Conservation (phyloP, 2,797 vertebrate species). For the Cetoscarus ocellatus region DNA sequence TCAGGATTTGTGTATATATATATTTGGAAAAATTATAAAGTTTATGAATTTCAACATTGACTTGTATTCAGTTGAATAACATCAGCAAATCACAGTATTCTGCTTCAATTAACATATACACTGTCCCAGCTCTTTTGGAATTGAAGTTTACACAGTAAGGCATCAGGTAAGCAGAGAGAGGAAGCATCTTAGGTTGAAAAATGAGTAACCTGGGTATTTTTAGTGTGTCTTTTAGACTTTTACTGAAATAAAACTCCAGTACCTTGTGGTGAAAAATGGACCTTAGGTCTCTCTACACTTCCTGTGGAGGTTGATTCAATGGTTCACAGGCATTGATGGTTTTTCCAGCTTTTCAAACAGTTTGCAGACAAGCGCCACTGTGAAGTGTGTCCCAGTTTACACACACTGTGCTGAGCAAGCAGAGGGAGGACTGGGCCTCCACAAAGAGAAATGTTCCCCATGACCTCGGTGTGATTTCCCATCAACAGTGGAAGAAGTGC, state of each 20-base stretch:
- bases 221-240: not conserved
- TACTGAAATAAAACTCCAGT: slow-evolving; percentile 13
- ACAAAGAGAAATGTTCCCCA: slow-evolving; percentile 41
- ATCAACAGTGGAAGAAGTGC: not conserved
- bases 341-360: slow-evolving; percentile 76
- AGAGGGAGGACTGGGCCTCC: slow-evolving; percentile 33
- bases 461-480: slow-evolving; percentile 31
- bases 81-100: too few species aligned
- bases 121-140: too few species aligned
- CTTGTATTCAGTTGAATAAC: too few species aligned
- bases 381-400: slow-evolving; percentile 69
- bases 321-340: slow-evolving; percentile 63
- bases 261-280: slow-evolving; percentile 55
- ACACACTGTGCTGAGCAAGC: slow-evolving; percentile 47
- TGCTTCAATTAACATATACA: too few species aligned
- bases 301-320: slow-evolving; percentile 49
- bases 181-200: not conserved
- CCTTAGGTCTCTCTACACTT: slow-evolving; percentile 51
- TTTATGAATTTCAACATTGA: too few species aligned
- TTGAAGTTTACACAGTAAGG: too few species aligned
- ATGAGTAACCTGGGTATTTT: not conserved
- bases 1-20: too few species aligned
- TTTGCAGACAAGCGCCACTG: slow-evolving; percentile 45
- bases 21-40: too few species aligned
- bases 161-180: not conserved